phyloP scores from a whole-genome alignment of 1,140 invertebrate species.

The Teleogryllus occipitalis region DNA sequence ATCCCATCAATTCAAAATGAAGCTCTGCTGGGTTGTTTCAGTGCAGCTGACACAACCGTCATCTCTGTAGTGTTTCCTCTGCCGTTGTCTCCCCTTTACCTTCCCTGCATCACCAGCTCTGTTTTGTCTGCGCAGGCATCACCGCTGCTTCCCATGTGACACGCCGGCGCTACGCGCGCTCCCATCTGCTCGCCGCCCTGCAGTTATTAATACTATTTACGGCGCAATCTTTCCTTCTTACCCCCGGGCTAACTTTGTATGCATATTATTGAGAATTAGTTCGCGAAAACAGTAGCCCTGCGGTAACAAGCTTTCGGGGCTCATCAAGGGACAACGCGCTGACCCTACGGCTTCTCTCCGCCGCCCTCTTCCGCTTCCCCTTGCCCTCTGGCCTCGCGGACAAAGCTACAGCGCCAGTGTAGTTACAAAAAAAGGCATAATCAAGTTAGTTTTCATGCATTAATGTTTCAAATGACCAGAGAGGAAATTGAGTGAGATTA shows the following conservation, averaged over 20 bases:
- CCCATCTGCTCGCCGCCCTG: neutral
- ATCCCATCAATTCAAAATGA: too few species aligned
- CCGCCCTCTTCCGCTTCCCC: neutral
- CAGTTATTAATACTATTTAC: neutral
- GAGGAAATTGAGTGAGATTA: neutral
- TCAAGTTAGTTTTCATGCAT: neutral
- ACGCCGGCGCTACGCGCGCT: too few species aligned
- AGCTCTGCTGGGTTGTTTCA: too few species aligned
- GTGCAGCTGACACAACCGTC: too few species aligned
- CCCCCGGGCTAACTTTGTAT: neutral
- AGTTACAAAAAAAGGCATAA: slow-evolving; percentile 1
- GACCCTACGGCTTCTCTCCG: neutral
- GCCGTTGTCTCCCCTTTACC: too few species aligned
- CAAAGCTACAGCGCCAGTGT: neutral
- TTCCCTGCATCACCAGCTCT: too few species aligned
- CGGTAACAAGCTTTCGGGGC: neutral
- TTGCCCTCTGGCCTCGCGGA: neutral
- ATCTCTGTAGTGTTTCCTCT: too few species aligned
- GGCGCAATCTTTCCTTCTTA: neutral
- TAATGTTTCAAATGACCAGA: neutral
- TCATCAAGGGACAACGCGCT: neutral
- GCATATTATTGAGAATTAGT: neutral
- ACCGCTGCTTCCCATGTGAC: too few species aligned
- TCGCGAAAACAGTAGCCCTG: neutral
- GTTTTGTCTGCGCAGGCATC: too few species aligned